phyloP scores from a whole-genome alignment of 2,113 vertebrate genomes.

The Rhadina sibilatrix region DNA sequence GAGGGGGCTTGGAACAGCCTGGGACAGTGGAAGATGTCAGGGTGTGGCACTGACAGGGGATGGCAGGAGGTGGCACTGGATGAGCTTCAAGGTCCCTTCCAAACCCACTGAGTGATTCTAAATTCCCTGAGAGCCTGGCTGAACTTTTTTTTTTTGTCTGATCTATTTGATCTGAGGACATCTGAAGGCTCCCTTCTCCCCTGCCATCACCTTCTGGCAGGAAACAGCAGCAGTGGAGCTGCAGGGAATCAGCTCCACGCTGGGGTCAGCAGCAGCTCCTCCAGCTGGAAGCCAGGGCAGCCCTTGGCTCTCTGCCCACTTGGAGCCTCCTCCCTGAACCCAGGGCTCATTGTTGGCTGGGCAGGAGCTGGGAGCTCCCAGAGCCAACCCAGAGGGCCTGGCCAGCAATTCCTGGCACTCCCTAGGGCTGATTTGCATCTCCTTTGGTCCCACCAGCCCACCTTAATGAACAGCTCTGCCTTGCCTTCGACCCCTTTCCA shows the following conservation, averaged over 20 bases:
- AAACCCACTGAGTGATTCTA: background rate
- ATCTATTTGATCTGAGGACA: background rate
- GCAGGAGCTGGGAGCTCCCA: background rate
- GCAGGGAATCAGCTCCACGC: fast-evolving
- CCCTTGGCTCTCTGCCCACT: background rate
- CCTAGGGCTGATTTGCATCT: background rate
- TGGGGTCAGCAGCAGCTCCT: background rate
- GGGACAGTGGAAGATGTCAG: fast-evolving
- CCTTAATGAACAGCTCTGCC: background rate
- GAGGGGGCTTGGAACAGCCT: fast-evolving
- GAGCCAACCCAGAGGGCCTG: background rate
- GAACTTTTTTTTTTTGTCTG: background rate
- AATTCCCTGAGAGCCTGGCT: background rate
- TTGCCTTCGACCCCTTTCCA: background rate
- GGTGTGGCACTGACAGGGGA: too few species aligned
- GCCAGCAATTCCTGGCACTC: background rate
- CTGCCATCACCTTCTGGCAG: background rate
- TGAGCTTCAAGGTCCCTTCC: background rate
- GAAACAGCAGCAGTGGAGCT: fast-evolving
- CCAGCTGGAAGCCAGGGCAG: background rate
- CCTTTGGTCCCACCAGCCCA: background rate
- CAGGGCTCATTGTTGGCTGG: background rate
- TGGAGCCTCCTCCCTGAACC: background rate
- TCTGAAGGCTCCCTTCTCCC: background rate
- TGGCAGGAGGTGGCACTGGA: background rate